Evolutionary conservation across 2,113 vertebrate species (phyloP), one percentile per base, ranked within the genome.

Genomic region (Spea multiplicata): DNA sequence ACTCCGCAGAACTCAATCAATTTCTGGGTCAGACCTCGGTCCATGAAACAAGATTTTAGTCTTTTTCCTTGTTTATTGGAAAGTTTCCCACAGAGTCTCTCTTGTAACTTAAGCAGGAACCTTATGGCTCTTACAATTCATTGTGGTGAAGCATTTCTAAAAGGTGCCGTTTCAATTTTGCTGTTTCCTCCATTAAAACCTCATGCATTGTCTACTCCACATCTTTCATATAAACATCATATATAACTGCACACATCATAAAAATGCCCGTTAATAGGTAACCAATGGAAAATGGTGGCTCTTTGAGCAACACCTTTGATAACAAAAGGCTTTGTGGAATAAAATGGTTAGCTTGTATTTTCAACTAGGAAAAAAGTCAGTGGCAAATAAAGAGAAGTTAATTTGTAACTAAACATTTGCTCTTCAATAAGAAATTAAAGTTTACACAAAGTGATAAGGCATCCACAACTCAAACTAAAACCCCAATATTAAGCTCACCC

Each of bases 1-100:
- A 82, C 87, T 74, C 83, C 76, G 86, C 81, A 87, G 80, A 85
- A 83, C 78, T 90, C 87, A 89, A 86, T 90, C 88, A 86, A 88
- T 86, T 78, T 85, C 81, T 67, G 48, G 83, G 87, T 90, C 83
- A 86, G 84, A 85, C 17, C 66, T 78, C 84, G 88, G 85, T 89
- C 84, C 45, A 14, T 79, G 66, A 74, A 84, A 84, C 84, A 83
- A 47, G 45, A 84, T 84, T 59, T 48, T 44, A 64, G 62, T 67
- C 45, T 52, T 55, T 80, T 73, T 17, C 78, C 76, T 76, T 82
- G 78, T 86, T 90, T 83, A 85, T 16, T 88, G 86, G 88, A 90
- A 80, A 67, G 52, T 67, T 80, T 68, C 77, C 77, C 62, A 67
- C 64, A 57, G 59, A 47, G 70, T 79, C 52, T 73, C 71, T 30